phyloP scores from a whole-genome alignment of 92 coral and sea anemone genomes.

The Actinostola sp. region DNA sequence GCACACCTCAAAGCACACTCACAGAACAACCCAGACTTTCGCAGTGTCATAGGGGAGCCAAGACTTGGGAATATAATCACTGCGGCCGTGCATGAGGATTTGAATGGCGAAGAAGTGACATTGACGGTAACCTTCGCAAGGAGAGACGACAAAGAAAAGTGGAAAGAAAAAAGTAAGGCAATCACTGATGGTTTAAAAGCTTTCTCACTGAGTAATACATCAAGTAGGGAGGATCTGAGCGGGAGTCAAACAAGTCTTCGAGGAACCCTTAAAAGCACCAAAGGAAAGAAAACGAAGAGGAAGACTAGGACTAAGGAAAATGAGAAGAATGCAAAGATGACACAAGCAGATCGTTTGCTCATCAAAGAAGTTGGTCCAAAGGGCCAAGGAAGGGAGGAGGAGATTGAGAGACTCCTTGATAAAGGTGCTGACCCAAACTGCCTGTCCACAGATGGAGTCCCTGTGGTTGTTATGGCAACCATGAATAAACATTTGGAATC shows the following conservation, averaged over 20 bases:
- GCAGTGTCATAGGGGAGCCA: slow-evolving; percentile 93
- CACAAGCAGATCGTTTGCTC: slow-evolving; percentile 73
- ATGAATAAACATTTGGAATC: slow-evolving; percentile 78
- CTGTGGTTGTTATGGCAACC: slow-evolving; percentile 76
- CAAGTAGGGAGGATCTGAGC: slow-evolving; percentile 62
- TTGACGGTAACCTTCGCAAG: slow-evolving; percentile 89
- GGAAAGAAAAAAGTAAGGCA: slow-evolving; percentile 77
- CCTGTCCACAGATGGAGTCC: slow-evolving; percentile 71
- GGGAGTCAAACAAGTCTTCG: slow-evolving; percentile 50
- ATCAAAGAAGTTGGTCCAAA: slow-evolving; percentile 86
- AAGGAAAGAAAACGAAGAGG: slow-evolving; percentile 60
- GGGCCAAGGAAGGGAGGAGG: slow-evolving; percentile 94
- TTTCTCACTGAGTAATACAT: slow-evolving; percentile 43
- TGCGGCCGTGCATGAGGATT: slow-evolving; percentile 93
- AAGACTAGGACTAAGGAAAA: slow-evolving; percentile 48
- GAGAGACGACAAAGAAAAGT: slow-evolving; percentile 74
- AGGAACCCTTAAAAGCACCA: slow-evolving; percentile 43
- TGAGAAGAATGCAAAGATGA: slow-evolving; percentile 34
- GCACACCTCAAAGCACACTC: slow-evolving; percentile 96
- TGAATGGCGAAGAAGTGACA: slow-evolving; percentile 91
- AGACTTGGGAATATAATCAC: slow-evolving; percentile 91
- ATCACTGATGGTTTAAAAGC: slow-evolving; percentile 71
- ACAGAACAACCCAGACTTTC: slow-evolving; percentile 94
- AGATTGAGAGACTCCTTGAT: slow-evolving; percentile 80
- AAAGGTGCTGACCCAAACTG: slow-evolving; percentile 89